Evolutionary conservation across 1,140 invertebrate genomes (phyloP).

Genomic region (Lordiphosa mommai): DNA sequence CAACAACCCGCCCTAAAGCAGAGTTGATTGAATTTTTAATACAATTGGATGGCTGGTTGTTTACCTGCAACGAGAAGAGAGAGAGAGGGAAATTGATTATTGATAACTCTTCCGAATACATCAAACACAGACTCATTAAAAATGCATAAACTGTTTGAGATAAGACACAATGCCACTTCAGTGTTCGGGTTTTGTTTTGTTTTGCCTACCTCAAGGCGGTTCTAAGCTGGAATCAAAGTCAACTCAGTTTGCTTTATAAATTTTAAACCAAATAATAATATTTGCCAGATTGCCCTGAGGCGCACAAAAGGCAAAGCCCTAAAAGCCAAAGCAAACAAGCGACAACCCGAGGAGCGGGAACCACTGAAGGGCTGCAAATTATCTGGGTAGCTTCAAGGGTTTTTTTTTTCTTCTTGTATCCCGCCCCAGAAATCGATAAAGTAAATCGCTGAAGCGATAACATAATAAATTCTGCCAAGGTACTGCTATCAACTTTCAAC

Average conservation of each 20-base stretch:
- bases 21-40: slow-evolving; percentile 34
- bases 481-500: slow-evolving; percentile 34
- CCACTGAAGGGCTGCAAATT: slow-evolving; percentile 51
- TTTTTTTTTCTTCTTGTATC: slow-evolving; percentile 12
- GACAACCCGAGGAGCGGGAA: slow-evolving; percentile 11
- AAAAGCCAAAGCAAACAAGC: slow-evolving; percentile 55
- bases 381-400: slow-evolving; percentile 53
- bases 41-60: slow-evolving; percentile 3
- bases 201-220: slow-evolving; percentile 6
- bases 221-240: slow-evolving; percentile 46
- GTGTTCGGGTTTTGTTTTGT: no score
- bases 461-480: slow-evolving; percentile 70
- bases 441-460: slow-evolving; percentile 76
- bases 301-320: slow-evolving; percentile 13
- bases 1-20: slow-evolving; percentile 12
- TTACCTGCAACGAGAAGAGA: slow-evolving; percentile 56
- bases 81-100: slow-evolving; percentile 10
- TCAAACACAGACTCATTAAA: slow-evolving; percentile 68
- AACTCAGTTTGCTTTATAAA: slow-evolving; percentile 54
- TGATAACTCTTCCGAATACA: slow-evolving; percentile 46
- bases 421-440: slow-evolving; percentile 74
- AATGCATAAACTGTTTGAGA: slow-evolving; percentile 42
- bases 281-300: slow-evolving; percentile 45
- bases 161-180: slow-evolving; percentile 11
- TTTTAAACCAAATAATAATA: slow-evolving; percentile 75